Conservation (phyloP, 2,113 vertebrate species). For the Oreochromis niloticus region DNA sequence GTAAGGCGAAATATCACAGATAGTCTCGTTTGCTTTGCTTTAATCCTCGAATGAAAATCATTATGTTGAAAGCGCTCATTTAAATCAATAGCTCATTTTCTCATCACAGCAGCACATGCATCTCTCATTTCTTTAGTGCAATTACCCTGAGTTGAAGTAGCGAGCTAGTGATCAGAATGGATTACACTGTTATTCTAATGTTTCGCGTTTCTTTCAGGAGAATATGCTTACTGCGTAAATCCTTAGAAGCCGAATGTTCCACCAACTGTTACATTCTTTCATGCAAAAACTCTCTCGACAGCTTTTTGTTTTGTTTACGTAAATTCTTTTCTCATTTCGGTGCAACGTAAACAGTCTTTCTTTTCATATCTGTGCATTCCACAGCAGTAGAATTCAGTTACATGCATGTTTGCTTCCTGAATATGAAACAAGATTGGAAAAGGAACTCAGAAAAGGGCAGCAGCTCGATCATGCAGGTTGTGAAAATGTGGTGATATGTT, state of each 20-base stretch:
- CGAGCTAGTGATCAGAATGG: background rate
- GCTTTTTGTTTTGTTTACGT: background rate
- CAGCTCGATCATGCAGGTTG: background rate
- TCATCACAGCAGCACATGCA: background rate
- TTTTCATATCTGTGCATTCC: background rate
- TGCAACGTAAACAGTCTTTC: background rate
- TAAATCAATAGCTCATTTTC: conserved; percentile 43
- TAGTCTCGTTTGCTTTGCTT: background rate
- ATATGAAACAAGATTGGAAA: background rate
- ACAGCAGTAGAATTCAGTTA: background rate
- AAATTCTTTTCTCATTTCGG: background rate
- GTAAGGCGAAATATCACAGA: background rate
- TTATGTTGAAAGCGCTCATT: background rate
- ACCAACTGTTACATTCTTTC: background rate
- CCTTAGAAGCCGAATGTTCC: background rate
- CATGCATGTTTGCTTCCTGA: background rate
- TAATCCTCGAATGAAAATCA: conserved; percentile 6
- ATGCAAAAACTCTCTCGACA: background rate
- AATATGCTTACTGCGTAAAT: background rate
- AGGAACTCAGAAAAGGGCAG: background rate
- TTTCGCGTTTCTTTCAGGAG: background rate
- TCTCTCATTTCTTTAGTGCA: background rate
- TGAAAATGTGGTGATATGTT: background rate
- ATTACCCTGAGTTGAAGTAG: background rate
- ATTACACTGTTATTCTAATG: background rate